These are phyloP conservation scores for Silurus glanis DNA, from an alignment of 2,113 vertebrate species.

Conservation along the genomic window DNA sequence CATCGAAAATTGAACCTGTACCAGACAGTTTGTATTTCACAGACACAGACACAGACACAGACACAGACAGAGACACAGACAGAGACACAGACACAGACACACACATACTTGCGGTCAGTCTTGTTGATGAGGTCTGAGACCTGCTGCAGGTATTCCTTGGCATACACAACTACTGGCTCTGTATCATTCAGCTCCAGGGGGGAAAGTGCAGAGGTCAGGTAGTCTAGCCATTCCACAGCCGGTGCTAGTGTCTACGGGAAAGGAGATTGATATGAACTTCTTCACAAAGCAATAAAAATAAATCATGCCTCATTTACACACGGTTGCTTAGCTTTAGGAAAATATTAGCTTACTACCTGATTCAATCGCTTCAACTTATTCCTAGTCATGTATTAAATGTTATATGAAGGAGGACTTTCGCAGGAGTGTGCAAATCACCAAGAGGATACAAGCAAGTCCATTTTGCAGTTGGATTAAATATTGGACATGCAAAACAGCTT, in stretches of 20 bases:
- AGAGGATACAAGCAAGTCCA: background rate
- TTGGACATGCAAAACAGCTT: background rate
- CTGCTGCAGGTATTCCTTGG: constrained; percentile 87
- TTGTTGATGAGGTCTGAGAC: constrained; percentile 91
- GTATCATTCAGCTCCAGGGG: constrained; percentile 85
- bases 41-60: background rate
- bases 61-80: constrained; percentile 58
- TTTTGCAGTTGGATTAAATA: background rate
- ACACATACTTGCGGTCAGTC: constrained; percentile 80
- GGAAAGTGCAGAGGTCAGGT: constrained; percentile 81
- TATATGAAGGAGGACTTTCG: background rate
- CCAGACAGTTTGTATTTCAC: background rate
- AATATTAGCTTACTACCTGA: background rate
- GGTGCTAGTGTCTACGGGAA: constrained; percentile 76
- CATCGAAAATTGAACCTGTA: background rate
- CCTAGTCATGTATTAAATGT: background rate
- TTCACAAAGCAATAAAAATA: background rate
- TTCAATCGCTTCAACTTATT: background rate
- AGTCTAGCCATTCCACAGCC: constrained; percentile 91
- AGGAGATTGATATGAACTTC: background rate
- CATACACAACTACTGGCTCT: constrained; percentile 89
- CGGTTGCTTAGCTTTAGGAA: background rate
- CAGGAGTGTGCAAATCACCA: background rate
- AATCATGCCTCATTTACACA: background rate
- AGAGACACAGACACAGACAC: background rate